Base-by-base conservation (phyloP, 2,113 vertebrate genomes). In the Sorex fumeus region DNA sequence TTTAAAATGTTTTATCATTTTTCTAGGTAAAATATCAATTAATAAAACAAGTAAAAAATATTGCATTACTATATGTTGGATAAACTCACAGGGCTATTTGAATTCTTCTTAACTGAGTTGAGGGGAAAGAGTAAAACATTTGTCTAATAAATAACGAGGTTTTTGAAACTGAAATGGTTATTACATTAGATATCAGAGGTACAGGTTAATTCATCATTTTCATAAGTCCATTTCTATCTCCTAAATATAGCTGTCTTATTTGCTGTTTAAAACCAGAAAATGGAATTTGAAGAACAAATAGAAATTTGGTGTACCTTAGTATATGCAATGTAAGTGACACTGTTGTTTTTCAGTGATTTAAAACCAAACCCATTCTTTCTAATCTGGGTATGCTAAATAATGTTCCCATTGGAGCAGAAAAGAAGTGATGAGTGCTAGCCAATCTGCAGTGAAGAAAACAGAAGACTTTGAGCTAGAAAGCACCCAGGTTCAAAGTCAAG, bases 211-310 rank as follows among this genome's bases (percentile, higher is more conserved):
- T 94, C 95, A 88, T 84, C 83, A 86, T 87, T 76, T 91, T 95
- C 66, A 83, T 91, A 90, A 91, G 66, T 93, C 43, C 89, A 84
- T 93, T 90, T 93, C 92, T 71, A 90, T 93, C 82, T 91, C 70
- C 87, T 80, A 95, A 87, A 30, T 60, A 88, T 84, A 94, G 19
- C 18, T 60, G 25, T 66, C 64, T 66, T 30, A 66, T 66, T 30
- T 66, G 27, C 64, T 30, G 7, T 11, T 27, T 66, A 66, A 30
- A 66, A 66, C 10, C 64, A 93, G 88, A 91, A 94, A 91, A 80
- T 88, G 53, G 95, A 96, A 91, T 91, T 93, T 89, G 91, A 36
- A 34, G 15, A 57, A 66, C 75, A 88, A 96, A 91, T 90, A 96
- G 91, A 92, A 96, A 91, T 85, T 85, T 87, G 79, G 6, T 71